Base-by-base conservation (phyloP, 2,113 vertebrate species). In the Centropus bengalensis region DNA sequence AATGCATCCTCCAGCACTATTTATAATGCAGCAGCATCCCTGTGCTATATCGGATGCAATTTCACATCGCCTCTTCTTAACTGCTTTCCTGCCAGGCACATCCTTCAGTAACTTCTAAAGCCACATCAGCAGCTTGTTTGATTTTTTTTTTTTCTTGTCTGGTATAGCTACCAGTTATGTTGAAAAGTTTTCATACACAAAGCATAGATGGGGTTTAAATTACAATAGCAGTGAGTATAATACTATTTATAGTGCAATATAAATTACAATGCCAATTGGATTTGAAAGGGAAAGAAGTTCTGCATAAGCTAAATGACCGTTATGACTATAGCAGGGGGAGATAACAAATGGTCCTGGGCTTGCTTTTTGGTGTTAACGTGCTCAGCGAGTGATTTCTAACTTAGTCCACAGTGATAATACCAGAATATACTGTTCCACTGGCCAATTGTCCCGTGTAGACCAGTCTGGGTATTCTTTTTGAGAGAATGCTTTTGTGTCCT, bases 1-100 rank as follows among this genome's bases (percentile, higher is more conserved):
- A 98, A 98, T 98, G 97, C 96, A 98, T 98, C 91, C 67, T 95
- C 94, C 96, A 88, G 96, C 93, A 93, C 97, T 97, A 98, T 98
- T 98, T 98, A 98, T 97, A 97, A 98, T 97, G 96, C 95, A 97
- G 97, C 77, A 97, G 95, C 96, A 97, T 98, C 96, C 71, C 94
- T 93, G 95, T 96, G 96, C 97, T 97, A 59, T 94, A 97, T 97
- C 96, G 96, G 81, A 96, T 91, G 93, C 94, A 96, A 91, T 96
- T 97, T 96, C 94, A 82, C 42, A 30, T 95, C 19, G 64, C 85
- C 63, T 26, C 56, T 93, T 78, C 94, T 98, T 98, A 97, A 97
- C 97, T 96, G 95, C 85, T 97, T 96, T 94, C 75, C 89, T 94
- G 85, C 94, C 90, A 68, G 82, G 40, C 55, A 82, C 47, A 58